Evolutionary conservation across 2,113 vertebrate genomes (phyloP).

Genomic region (Nyctereutes procyonoides): DNA sequence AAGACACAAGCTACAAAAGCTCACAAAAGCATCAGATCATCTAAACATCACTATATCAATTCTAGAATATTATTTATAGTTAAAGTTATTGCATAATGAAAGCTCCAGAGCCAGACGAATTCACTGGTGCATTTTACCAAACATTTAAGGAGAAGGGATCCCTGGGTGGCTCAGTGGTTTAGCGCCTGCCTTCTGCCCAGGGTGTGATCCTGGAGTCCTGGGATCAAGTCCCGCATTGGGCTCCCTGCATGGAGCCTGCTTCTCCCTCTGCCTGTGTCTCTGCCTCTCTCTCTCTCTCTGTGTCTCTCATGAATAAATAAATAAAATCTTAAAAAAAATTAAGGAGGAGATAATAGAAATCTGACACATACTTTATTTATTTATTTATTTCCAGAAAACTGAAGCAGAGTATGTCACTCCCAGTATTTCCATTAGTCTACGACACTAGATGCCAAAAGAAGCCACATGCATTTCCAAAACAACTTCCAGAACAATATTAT

Average conservation of each 20-base stretch:
- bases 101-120: background rate
- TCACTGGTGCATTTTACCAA: background rate
- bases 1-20: background rate
- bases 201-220: too few relatives aligned
- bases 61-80: background rate
- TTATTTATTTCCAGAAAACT: background rate
- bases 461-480: background rate
- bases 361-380: background rate
- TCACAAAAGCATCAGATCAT: background rate
- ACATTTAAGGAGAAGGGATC: background rate
- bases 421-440: background rate
- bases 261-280: too few relatives aligned
- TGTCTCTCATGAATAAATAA: too few relatives aligned
- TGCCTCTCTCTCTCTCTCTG: too few relatives aligned
- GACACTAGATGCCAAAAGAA: background rate
- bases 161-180: too few relatives aligned
- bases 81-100: background rate
- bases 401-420: background rate
- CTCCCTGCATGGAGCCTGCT: too few relatives aligned
- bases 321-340: background rate
- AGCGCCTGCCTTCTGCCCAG: too few relatives aligned
- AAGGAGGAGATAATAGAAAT: background rate
- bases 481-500: background rate
- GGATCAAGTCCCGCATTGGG: too few relatives aligned
- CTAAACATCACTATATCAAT: background rate